Percentiles rank a stretch among this genome's conserved stretches.
These are phyloP conservation scores for Magallana nippona DNA, from an alignment of 2,888 invertebrate genomes.

Conservation along the genomic window DNA sequence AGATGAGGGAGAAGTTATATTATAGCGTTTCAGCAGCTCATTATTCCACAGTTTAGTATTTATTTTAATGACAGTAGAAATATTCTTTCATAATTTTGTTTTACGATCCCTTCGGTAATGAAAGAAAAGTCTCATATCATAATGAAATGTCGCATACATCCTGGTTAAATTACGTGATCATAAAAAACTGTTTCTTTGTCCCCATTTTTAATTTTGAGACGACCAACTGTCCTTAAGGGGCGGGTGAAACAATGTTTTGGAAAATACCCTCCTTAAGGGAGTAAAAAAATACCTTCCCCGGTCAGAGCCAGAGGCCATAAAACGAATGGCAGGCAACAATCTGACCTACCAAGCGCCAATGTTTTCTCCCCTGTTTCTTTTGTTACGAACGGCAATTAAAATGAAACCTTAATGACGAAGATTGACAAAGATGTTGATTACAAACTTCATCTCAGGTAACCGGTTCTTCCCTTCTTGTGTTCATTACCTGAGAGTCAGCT, in stretches of 20 bases:
- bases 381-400: conserved; percentile 26
- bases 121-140: conserved; percentile 18
- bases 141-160: conserved; percentile 17
- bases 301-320: not conserved
- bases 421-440: conserved; percentile 37
- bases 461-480: not conserved
- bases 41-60: not conserved
- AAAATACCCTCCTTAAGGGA: conserved; percentile 15
- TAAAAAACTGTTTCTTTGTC: conserved; percentile 9
- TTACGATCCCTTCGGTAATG: not conserved
- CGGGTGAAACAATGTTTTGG: conserved; percentile 11
- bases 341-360: not conserved
- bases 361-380: conserved; percentile 22
- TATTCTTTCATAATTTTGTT: conserved; percentile 8
- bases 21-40: not conserved
- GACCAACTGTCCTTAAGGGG: conserved; percentile 25
- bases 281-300: not conserved
- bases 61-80: not conserved
- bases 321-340: not conserved
- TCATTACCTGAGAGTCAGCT: conserved; percentile 15
- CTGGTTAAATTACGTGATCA: conserved; percentile 25
- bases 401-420: conserved; percentile 25
- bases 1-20: not conserved
- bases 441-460: conserved; percentile 16
- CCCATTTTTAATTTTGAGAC: conserved; percentile 20